These are phyloP conservation scores for Ormyrus labotus DNA, from an alignment of 2,888 invertebrate species.

Conservation along the genomic window DNA sequence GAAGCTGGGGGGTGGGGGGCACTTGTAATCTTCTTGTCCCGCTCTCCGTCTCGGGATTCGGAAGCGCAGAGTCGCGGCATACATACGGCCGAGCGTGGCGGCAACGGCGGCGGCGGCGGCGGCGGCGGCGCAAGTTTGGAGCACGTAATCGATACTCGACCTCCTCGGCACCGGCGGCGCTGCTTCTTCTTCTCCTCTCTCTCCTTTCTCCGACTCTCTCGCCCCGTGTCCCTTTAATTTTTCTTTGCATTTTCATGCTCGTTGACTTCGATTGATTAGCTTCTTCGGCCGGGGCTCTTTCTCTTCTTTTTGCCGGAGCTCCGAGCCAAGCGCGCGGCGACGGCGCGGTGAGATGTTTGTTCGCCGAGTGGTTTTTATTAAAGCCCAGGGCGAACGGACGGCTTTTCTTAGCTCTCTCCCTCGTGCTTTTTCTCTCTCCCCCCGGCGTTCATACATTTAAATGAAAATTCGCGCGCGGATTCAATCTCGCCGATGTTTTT, in stretches of 20 bases:
- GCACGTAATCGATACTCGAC: slow-evolving; percentile 63
- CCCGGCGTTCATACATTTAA: slow-evolving; percentile 8
- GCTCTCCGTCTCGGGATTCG: slow-evolving; percentile 12
- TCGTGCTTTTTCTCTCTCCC: not conserved
- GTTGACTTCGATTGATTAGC: not conserved
- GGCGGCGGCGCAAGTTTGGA: slow-evolving; percentile 34
- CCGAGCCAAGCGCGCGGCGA: too few relatives aligned
- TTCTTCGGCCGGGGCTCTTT: too few relatives aligned
- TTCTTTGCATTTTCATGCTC: slow-evolving; percentile 8
- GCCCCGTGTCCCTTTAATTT: not conserved
- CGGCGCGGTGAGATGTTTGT: too few relatives aligned
- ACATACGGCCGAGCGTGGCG: slow-evolving; percentile 16
- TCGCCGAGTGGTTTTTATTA: too few relatives aligned
- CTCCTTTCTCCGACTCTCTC: slow-evolving; percentile 4
- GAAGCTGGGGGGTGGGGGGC: not conserved
- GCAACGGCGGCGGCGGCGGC: not conserved
- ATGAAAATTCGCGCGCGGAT: not conserved
- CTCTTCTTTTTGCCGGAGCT: too few relatives aligned
- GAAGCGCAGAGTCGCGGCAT: slow-evolving; percentile 12
- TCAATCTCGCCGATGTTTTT: slow-evolving; percentile 9
- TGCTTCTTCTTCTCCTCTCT: slow-evolving; percentile 13
- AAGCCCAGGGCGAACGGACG: not conserved
- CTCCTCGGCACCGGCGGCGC: slow-evolving; percentile 47
- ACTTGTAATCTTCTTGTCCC: slow-evolving; percentile 27
- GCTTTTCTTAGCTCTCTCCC: not conserved